Evolutionary conservation across 92 coral and sea anemone species (phyloP).

Genomic region (Palythoa grandiflora): DNA sequence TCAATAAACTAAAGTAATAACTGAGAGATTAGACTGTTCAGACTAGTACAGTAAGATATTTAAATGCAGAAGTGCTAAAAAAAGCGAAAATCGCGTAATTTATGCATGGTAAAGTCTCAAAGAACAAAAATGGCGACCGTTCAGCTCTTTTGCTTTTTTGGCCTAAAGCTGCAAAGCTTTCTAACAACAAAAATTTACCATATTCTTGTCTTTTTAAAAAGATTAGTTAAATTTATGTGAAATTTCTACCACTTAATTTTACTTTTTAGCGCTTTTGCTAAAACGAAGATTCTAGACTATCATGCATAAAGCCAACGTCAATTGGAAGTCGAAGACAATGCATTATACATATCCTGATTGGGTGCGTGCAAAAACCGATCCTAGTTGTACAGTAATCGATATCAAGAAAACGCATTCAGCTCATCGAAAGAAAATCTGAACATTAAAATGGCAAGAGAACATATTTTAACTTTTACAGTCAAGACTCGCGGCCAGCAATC

Average conservation of each 20-base stretch:
- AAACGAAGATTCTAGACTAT: background rate
- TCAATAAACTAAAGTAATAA: background rate
- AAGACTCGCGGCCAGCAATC: background rate
- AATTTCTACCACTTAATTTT: background rate
- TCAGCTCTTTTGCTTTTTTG: background rate
- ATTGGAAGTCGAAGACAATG: background rate
- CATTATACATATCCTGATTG: background rate
- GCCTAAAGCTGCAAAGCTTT: background rate
- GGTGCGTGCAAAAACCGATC: background rate
- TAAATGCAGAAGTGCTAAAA: background rate
- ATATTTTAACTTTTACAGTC: background rate
- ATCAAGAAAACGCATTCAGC: background rate
- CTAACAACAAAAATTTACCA: background rate
- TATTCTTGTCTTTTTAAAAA: background rate
- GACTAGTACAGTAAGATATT: background rate
- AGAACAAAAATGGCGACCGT: conserved; percentile 39
- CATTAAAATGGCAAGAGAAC: background rate
- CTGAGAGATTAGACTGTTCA: background rate
- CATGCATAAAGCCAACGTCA: background rate
- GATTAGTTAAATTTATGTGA: background rate
- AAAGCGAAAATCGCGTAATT: conserved; percentile 12
- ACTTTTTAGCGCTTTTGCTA: background rate
- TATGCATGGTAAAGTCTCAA: conserved; percentile 16
- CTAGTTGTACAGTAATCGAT: background rate
- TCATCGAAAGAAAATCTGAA: background rate